Conservation (phyloP, 2,113 vertebrate species). For the Bujurquina vittata region DNA sequence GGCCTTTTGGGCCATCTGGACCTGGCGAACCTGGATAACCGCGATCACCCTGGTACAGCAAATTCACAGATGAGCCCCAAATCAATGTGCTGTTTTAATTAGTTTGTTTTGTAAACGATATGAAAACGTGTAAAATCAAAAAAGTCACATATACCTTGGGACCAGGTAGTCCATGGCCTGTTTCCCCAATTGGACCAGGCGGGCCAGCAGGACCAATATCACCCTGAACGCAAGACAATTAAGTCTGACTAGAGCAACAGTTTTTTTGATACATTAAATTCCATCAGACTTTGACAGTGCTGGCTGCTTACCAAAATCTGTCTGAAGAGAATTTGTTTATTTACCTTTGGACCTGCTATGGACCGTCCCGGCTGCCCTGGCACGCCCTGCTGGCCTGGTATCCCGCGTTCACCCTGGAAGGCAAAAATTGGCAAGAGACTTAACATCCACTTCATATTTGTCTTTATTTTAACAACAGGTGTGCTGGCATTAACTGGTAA, state of each 20-base stretch:
- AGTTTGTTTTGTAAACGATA: neutral
- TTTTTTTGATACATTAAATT: constrained; percentile 17
- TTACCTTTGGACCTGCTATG: constrained; percentile 89
- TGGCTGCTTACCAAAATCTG: constrained; percentile 26
- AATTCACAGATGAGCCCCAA: constrained; percentile 3
- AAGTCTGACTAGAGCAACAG: constrained; percentile 1
- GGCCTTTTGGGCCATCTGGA: constrained; percentile 87
- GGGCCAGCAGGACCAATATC: constrained; percentile 84
- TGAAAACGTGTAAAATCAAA: neutral
- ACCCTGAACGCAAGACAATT: constrained; percentile 78
- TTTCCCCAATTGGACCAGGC: constrained; percentile 86
- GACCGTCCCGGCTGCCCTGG: constrained; percentile 86
- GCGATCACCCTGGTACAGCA: constrained; percentile 84
- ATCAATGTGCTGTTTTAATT: neutral
- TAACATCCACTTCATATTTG: neutral
- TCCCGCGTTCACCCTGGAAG: constrained; percentile 88
- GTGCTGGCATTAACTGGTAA: neutral
- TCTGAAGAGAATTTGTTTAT: constrained; percentile 13
- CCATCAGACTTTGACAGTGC: constrained; percentile 15
- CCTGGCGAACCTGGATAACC: constrained; percentile 83
- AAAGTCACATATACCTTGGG: constrained; percentile 81
- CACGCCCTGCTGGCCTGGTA: constrained; percentile 84
- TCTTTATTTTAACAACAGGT: neutral
- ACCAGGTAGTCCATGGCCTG: constrained; percentile 88
- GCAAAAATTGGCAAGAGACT: constrained; percentile 9